Evolutionary conservation across 1,140 invertebrate genomes (phyloP).

Genomic region (Colletes latitarsis): DNA sequence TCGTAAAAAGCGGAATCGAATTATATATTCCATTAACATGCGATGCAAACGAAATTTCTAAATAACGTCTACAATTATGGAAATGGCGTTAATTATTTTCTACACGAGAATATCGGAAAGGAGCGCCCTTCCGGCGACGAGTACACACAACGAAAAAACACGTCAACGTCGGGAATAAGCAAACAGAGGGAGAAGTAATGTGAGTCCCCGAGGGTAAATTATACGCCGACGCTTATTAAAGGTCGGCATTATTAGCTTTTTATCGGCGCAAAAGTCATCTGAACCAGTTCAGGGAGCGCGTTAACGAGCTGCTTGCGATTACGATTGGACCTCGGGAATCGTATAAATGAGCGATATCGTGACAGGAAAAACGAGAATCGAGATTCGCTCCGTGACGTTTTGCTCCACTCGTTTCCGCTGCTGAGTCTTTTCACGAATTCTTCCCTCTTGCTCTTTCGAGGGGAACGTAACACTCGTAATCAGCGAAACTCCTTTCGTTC

Average conservation of each 20-base stretch:
- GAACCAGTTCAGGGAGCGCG: constrained; percentile 17
- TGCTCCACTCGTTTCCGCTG: not conserved
- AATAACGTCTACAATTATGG: not conserved
- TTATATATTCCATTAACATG: no score
- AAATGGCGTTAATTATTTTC: constrained; percentile 7
- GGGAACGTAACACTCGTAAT: not conserved
- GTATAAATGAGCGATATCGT: constrained; percentile 40
- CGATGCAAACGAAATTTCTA: not conserved
- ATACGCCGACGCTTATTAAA: constrained; percentile 40
- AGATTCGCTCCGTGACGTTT: constrained; percentile 19
- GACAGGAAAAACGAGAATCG: constrained; percentile 32
- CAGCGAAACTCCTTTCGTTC: not conserved
- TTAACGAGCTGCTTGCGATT: constrained; percentile 54
- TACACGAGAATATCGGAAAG: not conserved
- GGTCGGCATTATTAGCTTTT: constrained; percentile 49
- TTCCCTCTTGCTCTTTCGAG: not conserved
- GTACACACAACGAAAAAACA: constrained; percentile 3
- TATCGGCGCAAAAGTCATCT: constrained; percentile 42
- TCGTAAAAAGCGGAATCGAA: no score
- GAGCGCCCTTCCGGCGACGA: not conserved
- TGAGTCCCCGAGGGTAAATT: constrained; percentile 32
- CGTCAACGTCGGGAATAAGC: constrained; percentile 11
- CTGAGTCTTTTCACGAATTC: not conserved
- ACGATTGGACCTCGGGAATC: constrained; percentile 36
- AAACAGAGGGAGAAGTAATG: not conserved